Evolutionary conservation across 2,888 invertebrate genomes (phyloP).

Genomic region (Heliconius ethilla): DNA sequence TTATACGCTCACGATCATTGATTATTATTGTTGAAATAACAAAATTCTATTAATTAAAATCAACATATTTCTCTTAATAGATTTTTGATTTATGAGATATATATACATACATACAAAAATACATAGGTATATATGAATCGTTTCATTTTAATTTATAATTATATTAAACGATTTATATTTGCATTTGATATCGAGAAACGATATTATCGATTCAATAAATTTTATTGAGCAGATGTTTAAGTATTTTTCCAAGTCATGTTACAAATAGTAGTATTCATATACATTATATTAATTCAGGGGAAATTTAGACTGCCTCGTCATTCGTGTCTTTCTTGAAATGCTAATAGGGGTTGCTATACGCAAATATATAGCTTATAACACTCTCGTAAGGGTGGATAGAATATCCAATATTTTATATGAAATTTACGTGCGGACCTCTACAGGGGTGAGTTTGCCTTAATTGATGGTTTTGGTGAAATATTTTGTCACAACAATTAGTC

Average conservation of each 20-base stretch:
- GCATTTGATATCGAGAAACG: constrained; percentile 37
- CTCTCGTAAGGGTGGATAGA: constrained; percentile 31
- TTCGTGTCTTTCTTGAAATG: constrained; percentile 53
- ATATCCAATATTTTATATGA: constrained; percentile 33
- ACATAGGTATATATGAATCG: constrained; percentile 26
- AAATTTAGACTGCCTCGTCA: constrained; percentile 70
- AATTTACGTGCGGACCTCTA: constrained; percentile 51
- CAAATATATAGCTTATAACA: constrained; percentile 31
- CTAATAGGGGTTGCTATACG: constrained; percentile 41
- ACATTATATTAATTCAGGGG: constrained; percentile 59
- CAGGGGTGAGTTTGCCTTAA: constrained; percentile 60
- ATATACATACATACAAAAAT: constrained; percentile 18
- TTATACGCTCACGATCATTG: constrained; percentile 1
- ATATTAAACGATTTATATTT: constrained; percentile 40
- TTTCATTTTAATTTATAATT: constrained; percentile 38
- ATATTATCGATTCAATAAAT: constrained; percentile 37
- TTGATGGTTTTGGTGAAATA: constrained; percentile 80
- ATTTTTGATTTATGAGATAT: constrained; percentile 37
- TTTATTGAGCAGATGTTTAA: constrained; percentile 25
- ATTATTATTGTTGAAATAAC: constrained; percentile 27
- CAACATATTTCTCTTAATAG: constrained; percentile 34
- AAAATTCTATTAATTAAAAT: constrained; percentile 32
- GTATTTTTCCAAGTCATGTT: constrained; percentile 55
- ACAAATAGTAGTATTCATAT: constrained; percentile 57
- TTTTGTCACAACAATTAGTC: constrained; percentile 82